Evolutionary conservation across 2,797 vertebrate species (phyloP).

Genomic region (Erithacus rubecula): DNA sequence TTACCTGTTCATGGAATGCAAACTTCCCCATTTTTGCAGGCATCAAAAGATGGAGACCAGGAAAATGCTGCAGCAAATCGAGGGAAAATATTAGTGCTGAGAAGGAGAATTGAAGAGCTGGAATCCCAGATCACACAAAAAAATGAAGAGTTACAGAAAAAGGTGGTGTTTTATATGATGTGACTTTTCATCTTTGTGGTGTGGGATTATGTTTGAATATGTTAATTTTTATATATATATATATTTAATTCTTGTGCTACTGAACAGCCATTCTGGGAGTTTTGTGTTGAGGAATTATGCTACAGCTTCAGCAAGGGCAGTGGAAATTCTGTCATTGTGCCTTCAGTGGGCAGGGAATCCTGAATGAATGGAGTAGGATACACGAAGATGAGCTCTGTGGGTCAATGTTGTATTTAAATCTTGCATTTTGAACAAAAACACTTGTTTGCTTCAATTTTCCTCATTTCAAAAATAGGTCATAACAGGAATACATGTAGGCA

Average conservation of each 20-base stretch:
- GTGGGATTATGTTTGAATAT: background rate
- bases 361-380: background rate
- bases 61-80: slow-evolving; percentile 84
- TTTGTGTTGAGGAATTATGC: background rate
- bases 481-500: background rate
- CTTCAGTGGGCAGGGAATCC: background rate
- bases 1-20: background rate
- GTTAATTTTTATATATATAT: background rate
- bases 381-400: background rate
- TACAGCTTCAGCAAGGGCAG: background rate
- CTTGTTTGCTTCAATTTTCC: background rate
- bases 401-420: background rate
- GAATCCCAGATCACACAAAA: slow-evolving; percentile 81
- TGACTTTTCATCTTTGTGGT: background rate
- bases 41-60: slow-evolving; percentile 66
- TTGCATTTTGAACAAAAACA: background rate
- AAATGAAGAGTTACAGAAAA: slow-evolving; percentile 78
- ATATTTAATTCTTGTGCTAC: background rate
- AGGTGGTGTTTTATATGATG: slow-evolving; percentile 68
- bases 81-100: slow-evolving; percentile 87
- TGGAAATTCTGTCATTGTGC: background rate
- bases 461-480: background rate
- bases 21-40: slow-evolving; percentile 24
- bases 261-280: background rate
- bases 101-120: slow-evolving; percentile 87